These are phyloP conservation scores for Scaptomyza tumidula DNA, from an alignment of 2,888 invertebrate species.

Conservation along the genomic window DNA sequence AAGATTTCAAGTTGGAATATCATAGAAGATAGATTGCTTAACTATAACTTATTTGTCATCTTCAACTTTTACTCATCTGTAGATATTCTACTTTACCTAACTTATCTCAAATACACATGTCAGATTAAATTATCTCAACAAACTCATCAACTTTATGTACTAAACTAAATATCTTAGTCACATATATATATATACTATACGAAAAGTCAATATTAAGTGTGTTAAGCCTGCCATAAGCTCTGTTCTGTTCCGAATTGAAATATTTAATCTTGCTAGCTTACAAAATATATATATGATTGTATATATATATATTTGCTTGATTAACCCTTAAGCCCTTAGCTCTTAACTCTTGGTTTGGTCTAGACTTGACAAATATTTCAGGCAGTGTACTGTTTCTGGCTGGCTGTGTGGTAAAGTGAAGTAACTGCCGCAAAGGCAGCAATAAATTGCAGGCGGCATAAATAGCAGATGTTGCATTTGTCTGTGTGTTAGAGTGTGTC, in stretches of 20 bases:
- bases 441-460: slow-evolving; percentile 77
- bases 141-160: not conserved
- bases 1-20: too few species aligned
- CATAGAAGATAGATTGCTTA: too few species aligned
- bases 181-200: not conserved
- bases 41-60: too few species aligned
- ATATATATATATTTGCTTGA: slow-evolving; percentile 29
- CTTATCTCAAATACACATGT: not conserved
- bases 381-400: slow-evolving; percentile 5
- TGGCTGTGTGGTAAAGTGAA: slow-evolving; percentile 38
- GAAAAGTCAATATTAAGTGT: not conserved
- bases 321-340: slow-evolving; percentile 15
- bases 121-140: not conserved
- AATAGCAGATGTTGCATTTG: slow-evolving; percentile 66
- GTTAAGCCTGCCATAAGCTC: not conserved
- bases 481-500: slow-evolving; percentile 30
- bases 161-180: not conserved
- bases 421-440: slow-evolving; percentile 62
- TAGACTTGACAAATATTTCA: slow-evolving; percentile 33
- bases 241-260: slow-evolving; percentile 2
- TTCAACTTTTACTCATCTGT: too few species aligned
- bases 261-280: slow-evolving; percentile 27
- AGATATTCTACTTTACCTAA: too few species aligned
- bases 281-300: slow-evolving; percentile 6
- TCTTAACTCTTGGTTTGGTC: slow-evolving; percentile 25